A percentile compares a stretch with the other conserved stretches of the same genome.
Evolutionary conservation across 1,140 invertebrate genomes (phyloP).

Genomic region (Dolichoris vasculosae): DNA sequence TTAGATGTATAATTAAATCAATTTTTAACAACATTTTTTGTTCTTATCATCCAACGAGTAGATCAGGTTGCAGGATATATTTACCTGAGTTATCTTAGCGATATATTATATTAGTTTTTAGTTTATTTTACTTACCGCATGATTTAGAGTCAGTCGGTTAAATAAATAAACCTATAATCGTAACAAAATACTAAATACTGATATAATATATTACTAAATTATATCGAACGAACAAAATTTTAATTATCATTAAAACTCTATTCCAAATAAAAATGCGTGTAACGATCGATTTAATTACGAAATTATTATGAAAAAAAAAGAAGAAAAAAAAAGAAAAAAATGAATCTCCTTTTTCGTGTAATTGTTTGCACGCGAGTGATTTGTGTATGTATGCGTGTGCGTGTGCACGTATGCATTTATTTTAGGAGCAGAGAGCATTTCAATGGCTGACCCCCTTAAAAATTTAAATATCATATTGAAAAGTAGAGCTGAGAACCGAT

Average conservation of each 20-base stretch:
- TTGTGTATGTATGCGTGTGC: too few relatives aligned
- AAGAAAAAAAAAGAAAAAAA: too few relatives aligned
- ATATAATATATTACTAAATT: slow-evolving; percentile 6
- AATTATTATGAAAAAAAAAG: background rate
- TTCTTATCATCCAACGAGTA: background rate
- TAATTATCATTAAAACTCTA: background rate
- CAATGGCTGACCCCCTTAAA: background rate
- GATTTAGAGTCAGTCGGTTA: background rate
- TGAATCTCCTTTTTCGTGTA: too few relatives aligned
- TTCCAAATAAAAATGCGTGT: background rate
- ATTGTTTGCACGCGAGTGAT: too few relatives aligned
- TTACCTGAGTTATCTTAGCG: background rate
- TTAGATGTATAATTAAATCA: slow-evolving; percentile 22
- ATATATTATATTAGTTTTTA: slow-evolving; percentile 1
- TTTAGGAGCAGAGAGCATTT: background rate
- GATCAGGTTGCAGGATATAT: background rate
- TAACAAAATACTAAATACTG: background rate
- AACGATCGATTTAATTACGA: slow-evolving; percentile 16
- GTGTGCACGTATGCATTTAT: too few relatives aligned
- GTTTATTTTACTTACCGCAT: background rate
- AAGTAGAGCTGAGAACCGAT: background rate
- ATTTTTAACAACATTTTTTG: slow-evolving; percentile 4
- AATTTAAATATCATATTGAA: background rate
- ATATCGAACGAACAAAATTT: background rate
- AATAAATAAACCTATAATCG: background rate